These are phyloP conservation scores for Ostrea edulis DNA, from an alignment of 1,140 invertebrate genomes.

Conservation along the genomic window DNA sequence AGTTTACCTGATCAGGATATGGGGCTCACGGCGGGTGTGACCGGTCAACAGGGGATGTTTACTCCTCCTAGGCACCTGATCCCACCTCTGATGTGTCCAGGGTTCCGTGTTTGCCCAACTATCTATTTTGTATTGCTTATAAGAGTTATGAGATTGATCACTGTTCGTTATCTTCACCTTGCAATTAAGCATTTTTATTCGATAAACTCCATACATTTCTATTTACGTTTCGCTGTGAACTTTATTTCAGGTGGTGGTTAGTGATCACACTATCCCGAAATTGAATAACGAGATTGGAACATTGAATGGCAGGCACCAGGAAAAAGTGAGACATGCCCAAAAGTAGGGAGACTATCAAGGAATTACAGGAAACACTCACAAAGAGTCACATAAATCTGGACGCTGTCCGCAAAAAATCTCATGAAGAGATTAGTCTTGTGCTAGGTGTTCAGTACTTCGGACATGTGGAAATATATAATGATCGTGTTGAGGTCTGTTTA, in stretches of 20 bases:
- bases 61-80: no score
- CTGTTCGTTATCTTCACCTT: no score
- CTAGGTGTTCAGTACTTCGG: background rate
- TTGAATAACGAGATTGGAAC: conserved; percentile 73
- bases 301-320: conserved; percentile 72
- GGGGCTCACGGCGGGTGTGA: no score
- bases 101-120: no score
- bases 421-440: conserved; percentile 69
- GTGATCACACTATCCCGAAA: conserved; percentile 77
- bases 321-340: conserved; percentile 71
- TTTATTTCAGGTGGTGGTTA: conserved; percentile 64
- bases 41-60: no score
- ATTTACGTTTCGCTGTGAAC: no score
- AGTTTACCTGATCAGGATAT: no score
- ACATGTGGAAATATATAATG: background rate
- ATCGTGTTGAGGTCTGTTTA: background rate
- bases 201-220: no score
- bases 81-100: no score
- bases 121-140: no score
- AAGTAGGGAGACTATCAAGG: conserved; percentile 76
- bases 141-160: no score
- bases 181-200: no score
- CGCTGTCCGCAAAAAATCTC: conserved; percentile 66
- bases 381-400: conserved; percentile 75
- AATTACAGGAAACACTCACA: conserved; percentile 74